Evolutionary conservation across 2,888 invertebrate species (phyloP), one percentile per base, ranked within the genome.

Genomic region (Hypercompe scribonia): DNA sequence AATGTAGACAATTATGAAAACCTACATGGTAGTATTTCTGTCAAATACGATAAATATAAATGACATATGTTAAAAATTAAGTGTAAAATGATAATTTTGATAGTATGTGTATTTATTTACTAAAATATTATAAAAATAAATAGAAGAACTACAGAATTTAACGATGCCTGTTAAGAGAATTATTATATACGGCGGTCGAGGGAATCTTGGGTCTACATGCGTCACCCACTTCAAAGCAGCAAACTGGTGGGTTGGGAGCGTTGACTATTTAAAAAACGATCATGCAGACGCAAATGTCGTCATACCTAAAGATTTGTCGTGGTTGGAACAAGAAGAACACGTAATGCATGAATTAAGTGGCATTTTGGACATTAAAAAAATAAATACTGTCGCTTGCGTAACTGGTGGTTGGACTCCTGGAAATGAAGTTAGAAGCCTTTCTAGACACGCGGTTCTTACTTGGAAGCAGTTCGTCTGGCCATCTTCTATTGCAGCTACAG

Each of bases 341-440:
- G 98, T 99, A 65, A 92, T 97, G n/a, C 92, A 93, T 28, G 96
- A 97, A 86, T 96, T 98, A 11, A 96, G 96, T 58, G 92, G 96
- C 50, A 96, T 97, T n/a, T 92, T 99, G 64, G 96, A 97, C 84
- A 97, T 97, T 75, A 96, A 97, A 74, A 98, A 99, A 96, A 93
- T 99, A 84, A 99, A 99, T 95, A 99, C 99, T 46, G 97, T 99
- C 66, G 97, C 99, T 86, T 99, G 99, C 94, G 99, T 99, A 33
- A 99, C 99, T 78, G 99, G 99, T 67, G 99, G 99, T 70, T 99
- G 99, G 99, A 99, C 99, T 66, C 98, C 99, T 70, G 99, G 99
- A 50, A 99, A 99, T 96, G 98, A 99, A 24, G 96, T 97, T 72
- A 97, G 98, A 94, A 99, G 99, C 89, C 97, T 99, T 80, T 96